Conservation (phyloP, 2,113 vertebrate species). For the Lepus americanus region DNA sequence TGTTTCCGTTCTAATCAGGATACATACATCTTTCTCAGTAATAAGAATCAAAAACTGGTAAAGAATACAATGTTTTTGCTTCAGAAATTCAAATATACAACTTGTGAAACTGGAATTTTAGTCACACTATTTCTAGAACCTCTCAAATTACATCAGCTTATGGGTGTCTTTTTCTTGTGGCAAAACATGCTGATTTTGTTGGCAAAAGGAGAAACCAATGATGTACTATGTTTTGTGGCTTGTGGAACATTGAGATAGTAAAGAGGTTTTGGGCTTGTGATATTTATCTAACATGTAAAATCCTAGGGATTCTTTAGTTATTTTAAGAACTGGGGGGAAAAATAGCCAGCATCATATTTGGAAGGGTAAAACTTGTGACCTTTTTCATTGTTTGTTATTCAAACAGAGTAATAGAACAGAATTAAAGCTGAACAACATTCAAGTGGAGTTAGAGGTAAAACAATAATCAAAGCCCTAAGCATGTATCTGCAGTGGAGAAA, state of each 20-base stretch:
- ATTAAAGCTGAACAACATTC: background rate
- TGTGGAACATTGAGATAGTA: background rate
- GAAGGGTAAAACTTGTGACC: background rate
- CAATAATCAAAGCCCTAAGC: background rate
- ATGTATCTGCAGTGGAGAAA: background rate
- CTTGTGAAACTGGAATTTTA: slow-evolving; percentile 35
- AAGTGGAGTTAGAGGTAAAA: slow-evolving; percentile 28
- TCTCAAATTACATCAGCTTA: slow-evolving; percentile 34
- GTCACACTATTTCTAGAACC: slow-evolving; percentile 19
- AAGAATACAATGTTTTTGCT: slow-evolving; percentile 17
- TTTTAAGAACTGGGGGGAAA: background rate
- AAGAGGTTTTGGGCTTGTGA: slow-evolving; percentile 1
- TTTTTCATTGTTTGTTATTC: background rate
- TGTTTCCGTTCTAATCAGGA: background rate
- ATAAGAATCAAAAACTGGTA: background rate
- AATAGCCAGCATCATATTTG: background rate
- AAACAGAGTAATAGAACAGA: background rate
- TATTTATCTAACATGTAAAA: slow-evolving; percentile 20
- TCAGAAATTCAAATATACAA: background rate
- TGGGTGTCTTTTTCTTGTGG: slow-evolving; percentile 35
- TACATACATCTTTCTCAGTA: background rate
- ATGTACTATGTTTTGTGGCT: background rate
- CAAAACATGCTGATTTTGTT: slow-evolving; percentile 23
- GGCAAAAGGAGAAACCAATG: background rate
- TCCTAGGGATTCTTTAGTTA: background rate